phyloP scores from a whole-genome alignment of 2,888 invertebrate genomes.

The Nematopogon swammerdamellus region DNA sequence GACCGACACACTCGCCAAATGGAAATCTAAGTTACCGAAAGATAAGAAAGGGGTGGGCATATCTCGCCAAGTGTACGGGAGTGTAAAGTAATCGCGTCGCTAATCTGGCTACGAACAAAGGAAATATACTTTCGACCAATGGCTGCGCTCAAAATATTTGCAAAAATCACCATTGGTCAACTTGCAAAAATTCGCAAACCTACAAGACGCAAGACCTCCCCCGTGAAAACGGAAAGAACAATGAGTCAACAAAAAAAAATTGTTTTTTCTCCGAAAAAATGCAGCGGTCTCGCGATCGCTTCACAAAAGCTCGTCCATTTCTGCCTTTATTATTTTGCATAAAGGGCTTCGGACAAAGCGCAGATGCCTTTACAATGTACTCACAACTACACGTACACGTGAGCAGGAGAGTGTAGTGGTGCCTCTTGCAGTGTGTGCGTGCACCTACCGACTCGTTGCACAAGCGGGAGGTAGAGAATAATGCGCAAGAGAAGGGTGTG shows the following conservation, averaged over 20 bases:
- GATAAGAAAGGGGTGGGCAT: background rate
- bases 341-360: background rate
- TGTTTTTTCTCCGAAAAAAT: background rate
- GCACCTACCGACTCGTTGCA: background rate
- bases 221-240: too few species aligned
- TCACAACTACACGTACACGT: background rate
- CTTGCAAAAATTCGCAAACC: constrained; percentile 49
- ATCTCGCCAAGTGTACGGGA: background rate
- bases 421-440: too few species aligned
- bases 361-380: background rate
- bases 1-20: background rate
- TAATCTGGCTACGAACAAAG: background rate
- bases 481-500: constrained; percentile 39
- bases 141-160: constrained; percentile 17
- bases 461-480: constrained; percentile 19
- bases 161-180: constrained; percentile 38
- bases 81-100: background rate
- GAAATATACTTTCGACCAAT: constrained; percentile 26
- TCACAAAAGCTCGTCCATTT: background rate
- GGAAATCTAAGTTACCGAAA: background rate
- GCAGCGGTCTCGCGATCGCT: background rate
- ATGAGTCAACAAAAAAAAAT: too few species aligned
- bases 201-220: constrained; percentile 14
- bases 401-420: background rate
- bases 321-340: background rate